Percentiles rank a stretch among this genome's conserved stretches.
Conservation (phyloP, 2,888 invertebrate genomes). For the Plagodis dolabraria region DNA sequence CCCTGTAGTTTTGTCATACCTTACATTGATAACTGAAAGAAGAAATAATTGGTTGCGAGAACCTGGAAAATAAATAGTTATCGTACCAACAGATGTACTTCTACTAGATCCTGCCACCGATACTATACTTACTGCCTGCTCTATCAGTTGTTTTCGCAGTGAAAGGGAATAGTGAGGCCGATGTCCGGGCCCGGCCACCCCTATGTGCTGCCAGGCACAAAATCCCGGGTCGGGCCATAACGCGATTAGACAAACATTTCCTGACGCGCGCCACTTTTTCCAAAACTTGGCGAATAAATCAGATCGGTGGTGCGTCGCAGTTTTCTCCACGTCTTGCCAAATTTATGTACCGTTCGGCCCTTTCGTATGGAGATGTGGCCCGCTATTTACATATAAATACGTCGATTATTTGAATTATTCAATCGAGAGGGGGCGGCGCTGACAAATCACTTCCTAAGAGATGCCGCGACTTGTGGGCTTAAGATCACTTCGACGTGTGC, state of each 20-base stretch:
- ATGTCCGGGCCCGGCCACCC: constrained; percentile 44
- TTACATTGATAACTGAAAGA: too few species aligned
- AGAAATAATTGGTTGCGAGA: too few species aligned
- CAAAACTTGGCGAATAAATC: constrained; percentile 83
- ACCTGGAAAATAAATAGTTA: too few species aligned
- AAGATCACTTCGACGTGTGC: constrained; percentile 71
- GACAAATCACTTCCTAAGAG: constrained; percentile 85
- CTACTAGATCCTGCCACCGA: too few species aligned
- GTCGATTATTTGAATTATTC: constrained; percentile 86
- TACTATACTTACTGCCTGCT: constrained; percentile 2
- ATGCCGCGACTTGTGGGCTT: constrained; percentile 78
- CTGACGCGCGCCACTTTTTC: constrained; percentile 81
- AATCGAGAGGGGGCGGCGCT: constrained; percentile 85
- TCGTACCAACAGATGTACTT: too few species aligned
- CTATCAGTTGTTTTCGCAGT: constrained; percentile 26
- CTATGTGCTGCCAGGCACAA: constrained; percentile 69
- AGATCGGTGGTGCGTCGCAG: constrained; percentile 82
- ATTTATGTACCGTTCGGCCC: constrained; percentile 85
- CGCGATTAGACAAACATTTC: constrained; percentile 84
- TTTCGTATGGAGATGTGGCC: constrained; percentile 84
- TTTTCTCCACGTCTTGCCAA: constrained; percentile 83
- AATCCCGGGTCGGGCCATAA: constrained; percentile 74
- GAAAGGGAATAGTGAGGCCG: constrained; percentile 39
- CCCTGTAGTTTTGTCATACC: too few species aligned
- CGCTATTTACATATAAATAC: constrained; percentile 85